Evolutionary conservation across 2,113 vertebrate species (phyloP).

Genomic region (Cyprinodon variegatus): DNA sequence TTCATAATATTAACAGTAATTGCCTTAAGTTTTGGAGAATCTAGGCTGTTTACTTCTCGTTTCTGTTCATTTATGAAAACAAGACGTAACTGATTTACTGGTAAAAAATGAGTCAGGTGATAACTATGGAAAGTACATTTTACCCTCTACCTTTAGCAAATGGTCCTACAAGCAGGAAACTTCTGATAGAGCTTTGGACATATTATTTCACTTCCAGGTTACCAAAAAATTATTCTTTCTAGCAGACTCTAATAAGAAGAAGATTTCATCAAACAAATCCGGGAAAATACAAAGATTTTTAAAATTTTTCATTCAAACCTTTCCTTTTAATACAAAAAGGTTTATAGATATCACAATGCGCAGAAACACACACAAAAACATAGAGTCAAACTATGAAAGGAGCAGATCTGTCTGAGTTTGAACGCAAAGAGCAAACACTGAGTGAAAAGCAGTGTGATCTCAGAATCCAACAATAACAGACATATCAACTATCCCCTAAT

Average conservation of each 20-base stretch:
- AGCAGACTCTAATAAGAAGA: background rate
- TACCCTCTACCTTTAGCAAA: conserved; percentile 24
- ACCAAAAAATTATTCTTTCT: conserved; percentile 1
- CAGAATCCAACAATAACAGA: conserved; percentile 69
- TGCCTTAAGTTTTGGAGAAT: conserved; percentile 21
- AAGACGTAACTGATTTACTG: conserved; percentile 41
- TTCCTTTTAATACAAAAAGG: background rate
- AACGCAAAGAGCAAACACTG: conserved; percentile 41
- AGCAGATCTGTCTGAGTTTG: conserved; percentile 32
- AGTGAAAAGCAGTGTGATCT: conserved; percentile 63
- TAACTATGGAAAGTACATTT: conserved; percentile 21
- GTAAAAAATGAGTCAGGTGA: conserved; percentile 29
- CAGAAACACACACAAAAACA: conserved; percentile 10
- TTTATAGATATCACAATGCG: conserved; percentile 9
- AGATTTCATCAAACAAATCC: conserved; percentile 1
- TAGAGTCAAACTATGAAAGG: background rate
- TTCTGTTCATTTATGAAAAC: conserved; percentile 38
- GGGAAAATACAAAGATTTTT: background rate
- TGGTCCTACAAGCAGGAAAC: background rate
- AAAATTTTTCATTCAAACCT: background rate
- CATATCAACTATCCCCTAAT: conserved; percentile 81
- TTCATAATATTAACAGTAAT: conserved; percentile 50
- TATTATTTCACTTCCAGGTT: conserved; percentile 45
- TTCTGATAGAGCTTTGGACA: background rate
- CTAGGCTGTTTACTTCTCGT: conserved; percentile 34